Conservation (phyloP, 2,888 invertebrate species). For the Parnassius apollo region DNA sequence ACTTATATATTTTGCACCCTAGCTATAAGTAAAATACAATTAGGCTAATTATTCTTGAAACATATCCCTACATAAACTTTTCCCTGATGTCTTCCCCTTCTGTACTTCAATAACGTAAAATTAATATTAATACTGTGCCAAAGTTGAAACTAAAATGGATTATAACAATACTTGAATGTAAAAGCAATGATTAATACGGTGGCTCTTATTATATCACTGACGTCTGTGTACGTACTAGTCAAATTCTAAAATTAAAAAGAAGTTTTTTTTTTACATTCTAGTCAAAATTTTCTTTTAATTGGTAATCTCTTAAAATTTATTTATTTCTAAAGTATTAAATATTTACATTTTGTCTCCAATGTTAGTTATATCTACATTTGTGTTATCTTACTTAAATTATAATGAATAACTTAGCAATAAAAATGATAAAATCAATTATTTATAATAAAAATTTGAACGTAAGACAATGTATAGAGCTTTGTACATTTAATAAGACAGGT, state of each 20-base stretch:
- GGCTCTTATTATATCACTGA: slow-evolving; percentile 46
- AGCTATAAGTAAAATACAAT: slow-evolving; percentile 60
- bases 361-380: slow-evolving; percentile 41
- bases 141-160: slow-evolving; percentile 61
- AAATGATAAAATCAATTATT: slow-evolving; percentile 80
- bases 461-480: slow-evolving; percentile 81
- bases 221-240: slow-evolving; percentile 70
- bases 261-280: slow-evolving; percentile 59
- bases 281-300: slow-evolving; percentile 73
- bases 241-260: slow-evolving; percentile 64
- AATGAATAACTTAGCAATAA: slow-evolving; percentile 72
- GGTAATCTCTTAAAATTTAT: slow-evolving; percentile 44
- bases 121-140: slow-evolving; percentile 67
- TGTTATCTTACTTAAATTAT: slow-evolving; percentile 64
- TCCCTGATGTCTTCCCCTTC: slow-evolving; percentile 74
- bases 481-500: slow-evolving; percentile 77
- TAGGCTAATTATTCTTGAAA: slow-evolving; percentile 61
- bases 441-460: slow-evolving; percentile 72
- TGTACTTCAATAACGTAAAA: slow-evolving; percentile 62
- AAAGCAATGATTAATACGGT: slow-evolving; percentile 34
- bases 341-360: background rate
- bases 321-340: slow-evolving; percentile 19
- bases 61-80: slow-evolving; percentile 61
- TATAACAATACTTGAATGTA: slow-evolving; percentile 41
- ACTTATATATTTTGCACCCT: slow-evolving; percentile 71